These are phyloP conservation scores for Plotosus lineatus DNA, from an alignment of 2,113 vertebrate genomes.

Conservation along the genomic window DNA sequence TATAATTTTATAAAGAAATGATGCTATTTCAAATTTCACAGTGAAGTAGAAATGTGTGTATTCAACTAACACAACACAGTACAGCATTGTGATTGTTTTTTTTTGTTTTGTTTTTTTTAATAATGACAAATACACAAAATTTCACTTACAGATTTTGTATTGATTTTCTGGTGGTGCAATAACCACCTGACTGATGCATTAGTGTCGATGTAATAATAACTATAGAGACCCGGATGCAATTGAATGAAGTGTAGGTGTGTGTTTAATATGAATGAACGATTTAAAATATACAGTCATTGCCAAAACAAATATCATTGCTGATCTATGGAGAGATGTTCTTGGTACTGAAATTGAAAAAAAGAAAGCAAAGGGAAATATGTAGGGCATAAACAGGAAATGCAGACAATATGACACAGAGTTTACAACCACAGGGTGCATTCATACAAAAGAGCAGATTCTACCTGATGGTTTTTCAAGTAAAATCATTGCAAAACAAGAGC, in stretches of 20 bases:
- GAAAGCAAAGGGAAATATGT: background rate
- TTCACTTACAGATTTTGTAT: slow-evolving; percentile 2
- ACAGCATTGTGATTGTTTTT: no score
- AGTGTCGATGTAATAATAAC: background rate
- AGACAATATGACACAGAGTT: background rate
- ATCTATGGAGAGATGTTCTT: background rate
- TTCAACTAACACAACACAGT: no score
- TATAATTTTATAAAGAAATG: no score
- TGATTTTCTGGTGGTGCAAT: background rate
- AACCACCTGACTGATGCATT: background rate
- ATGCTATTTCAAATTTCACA: no score
- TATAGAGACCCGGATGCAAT: background rate
- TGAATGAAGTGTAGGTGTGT: background rate
- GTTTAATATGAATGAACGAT: background rate
- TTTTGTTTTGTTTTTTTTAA: no score
- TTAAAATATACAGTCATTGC: background rate
- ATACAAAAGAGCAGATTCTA: background rate
- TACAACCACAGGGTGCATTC: background rate
- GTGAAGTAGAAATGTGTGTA: no score
- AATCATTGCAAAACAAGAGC: background rate
- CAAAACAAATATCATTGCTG: no score
- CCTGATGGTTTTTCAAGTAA: background rate
- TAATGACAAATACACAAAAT: background rate
- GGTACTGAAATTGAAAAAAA: background rate
- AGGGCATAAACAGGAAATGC: background rate